These are phyloP conservation scores for Halcyon smyrnensis DNA, from an alignment of 2,797 vertebrate genomes.

Conservation along the genomic window DNA sequence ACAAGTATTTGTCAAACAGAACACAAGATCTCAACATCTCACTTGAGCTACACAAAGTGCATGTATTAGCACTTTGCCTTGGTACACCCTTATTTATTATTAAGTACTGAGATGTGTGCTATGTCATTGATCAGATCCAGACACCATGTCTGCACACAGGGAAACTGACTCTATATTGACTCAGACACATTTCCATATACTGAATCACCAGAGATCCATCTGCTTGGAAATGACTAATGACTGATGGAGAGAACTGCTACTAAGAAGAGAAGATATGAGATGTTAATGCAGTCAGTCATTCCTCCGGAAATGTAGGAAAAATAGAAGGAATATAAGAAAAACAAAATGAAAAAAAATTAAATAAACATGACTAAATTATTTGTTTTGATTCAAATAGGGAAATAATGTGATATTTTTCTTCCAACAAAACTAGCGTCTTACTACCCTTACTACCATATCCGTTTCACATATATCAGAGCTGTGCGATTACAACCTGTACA, in stretches of 20 bases:
- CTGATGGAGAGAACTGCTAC: neutral
- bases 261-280: neutral
- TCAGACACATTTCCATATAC: neutral
- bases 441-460: neutral
- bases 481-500: neutral
- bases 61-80: neutral
- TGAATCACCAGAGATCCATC: neutral
- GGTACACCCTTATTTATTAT: neutral
- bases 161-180: neutral
- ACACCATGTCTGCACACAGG: neutral
- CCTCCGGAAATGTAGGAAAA: neutral
- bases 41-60: neutral
- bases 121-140: neutral
- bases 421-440: neutral
- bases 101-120: neutral
- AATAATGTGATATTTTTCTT: neutral
- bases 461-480: neutral
- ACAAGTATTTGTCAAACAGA: neutral
- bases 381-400: neutral
- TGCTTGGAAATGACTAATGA: constrained; percentile 8
- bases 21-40: neutral
- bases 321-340: neutral
- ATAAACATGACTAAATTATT: neutral
- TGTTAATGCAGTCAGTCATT: neutral
- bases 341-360: neutral